Evolutionary conservation across 2,113 vertebrate species (phyloP).

Genomic region (Crocuta crocuta): DNA sequence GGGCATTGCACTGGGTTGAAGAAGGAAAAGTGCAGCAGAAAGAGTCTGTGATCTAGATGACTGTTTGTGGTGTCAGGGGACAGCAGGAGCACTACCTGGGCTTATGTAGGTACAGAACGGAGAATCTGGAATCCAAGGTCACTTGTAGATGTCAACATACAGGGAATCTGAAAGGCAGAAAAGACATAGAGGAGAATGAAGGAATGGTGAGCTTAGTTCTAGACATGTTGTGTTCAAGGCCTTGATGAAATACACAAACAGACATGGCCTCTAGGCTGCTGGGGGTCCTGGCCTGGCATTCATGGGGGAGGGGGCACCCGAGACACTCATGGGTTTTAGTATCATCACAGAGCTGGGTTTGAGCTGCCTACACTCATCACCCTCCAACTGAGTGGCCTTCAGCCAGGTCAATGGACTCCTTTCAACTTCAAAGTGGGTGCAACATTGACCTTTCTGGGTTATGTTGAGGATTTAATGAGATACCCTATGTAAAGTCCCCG

Average conservation of each 20-base stretch:
- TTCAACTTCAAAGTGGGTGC: neutral
- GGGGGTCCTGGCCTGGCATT: neutral
- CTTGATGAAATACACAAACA: neutral
- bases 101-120: neutral
- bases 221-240: neutral
- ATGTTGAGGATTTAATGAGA: neutral
- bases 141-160: neutral
- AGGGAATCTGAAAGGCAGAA: neutral
- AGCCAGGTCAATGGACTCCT: neutral
- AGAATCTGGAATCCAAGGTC: neutral
- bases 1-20: neutral
- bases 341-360: neutral
- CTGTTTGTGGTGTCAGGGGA: neutral
- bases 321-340: neutral
- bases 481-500: neutral
- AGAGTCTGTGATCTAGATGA: neutral
- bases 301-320: neutral
- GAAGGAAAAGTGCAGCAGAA: neutral
- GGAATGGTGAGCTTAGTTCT: neutral
- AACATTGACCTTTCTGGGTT: neutral
- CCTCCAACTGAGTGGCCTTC: neutral
- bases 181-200: neutral
- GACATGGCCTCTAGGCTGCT: neutral
- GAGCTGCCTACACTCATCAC: neutral
- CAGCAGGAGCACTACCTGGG: neutral